Evolutionary conservation across 2,888 invertebrate species (phyloP).

Genomic region (Thysanoteuthis rhombus): DNA sequence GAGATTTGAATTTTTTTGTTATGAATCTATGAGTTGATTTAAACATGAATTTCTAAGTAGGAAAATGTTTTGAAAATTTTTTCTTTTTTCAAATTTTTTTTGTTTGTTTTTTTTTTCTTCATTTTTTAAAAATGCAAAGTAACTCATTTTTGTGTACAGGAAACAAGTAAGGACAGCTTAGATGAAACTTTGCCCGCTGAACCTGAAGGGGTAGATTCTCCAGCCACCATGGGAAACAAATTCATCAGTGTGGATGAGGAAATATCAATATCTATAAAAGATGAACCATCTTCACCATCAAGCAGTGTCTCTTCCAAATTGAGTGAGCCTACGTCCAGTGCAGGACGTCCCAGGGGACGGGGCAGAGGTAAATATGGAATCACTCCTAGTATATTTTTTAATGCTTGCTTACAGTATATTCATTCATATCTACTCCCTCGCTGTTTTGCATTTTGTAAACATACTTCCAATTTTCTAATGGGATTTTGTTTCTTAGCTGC

Average conservation of each 20-base stretch:
- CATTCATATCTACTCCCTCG: too few species aligned
- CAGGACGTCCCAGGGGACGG: conserved; percentile 35
- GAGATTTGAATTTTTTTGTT: too few species aligned
- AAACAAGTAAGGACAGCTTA: conserved; percentile 14
- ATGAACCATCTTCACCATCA: conserved; percentile 61
- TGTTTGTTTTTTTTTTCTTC: too few species aligned
- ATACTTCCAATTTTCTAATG: too few species aligned
- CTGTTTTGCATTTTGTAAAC: too few species aligned
- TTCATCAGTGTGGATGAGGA: conserved; percentile 49
- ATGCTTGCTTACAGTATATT: too few species aligned
- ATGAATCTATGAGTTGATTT: too few species aligned
- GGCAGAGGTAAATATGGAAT: conserved; percentile 33
- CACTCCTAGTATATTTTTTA: too few species aligned
- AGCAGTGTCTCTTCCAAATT: conserved; percentile 62
- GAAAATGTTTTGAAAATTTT: too few species aligned
- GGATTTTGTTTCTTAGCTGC: too few species aligned
- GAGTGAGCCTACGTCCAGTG: conserved; percentile 56
- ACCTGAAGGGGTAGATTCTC: neutral
- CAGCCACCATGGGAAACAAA: conserved; percentile 34
- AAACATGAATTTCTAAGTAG: too few species aligned
- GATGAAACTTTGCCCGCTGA: neutral
- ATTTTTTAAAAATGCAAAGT: neutral
- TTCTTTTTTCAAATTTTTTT: too few species aligned
- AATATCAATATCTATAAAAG: conserved; percentile 43
- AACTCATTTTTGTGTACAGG: neutral